Conservation (phyloP, 2,797 vertebrate species). For the Champsocephalus gunnari region DNA sequence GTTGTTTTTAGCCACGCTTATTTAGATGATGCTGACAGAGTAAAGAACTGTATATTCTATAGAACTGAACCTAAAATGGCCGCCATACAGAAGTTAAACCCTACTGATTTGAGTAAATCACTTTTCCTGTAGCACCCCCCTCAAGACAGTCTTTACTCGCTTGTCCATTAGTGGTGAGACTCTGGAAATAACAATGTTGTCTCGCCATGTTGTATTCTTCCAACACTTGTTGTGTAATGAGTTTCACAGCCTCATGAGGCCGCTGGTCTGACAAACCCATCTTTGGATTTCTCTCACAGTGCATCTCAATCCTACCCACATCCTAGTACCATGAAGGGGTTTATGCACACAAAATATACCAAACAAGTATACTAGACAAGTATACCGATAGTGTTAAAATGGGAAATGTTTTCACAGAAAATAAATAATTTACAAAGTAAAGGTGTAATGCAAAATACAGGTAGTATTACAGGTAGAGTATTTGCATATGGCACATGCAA, state of each 20-base stretch:
- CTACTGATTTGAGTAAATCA: not conserved
- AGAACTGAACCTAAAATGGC: slow-evolving; percentile 9
- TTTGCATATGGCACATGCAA: slow-evolving; percentile 43
- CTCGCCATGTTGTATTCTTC: not conserved
- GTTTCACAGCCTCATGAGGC: slow-evolving; percentile 46
- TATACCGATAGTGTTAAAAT: slow-evolving; percentile 46
- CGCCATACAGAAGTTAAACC: not conserved
- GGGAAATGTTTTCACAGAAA: slow-evolving; percentile 76
- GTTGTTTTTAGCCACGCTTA: slow-evolving; percentile 27
- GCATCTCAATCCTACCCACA: slow-evolving; percentile 51
- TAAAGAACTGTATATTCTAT: not conserved
- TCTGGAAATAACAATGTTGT: slow-evolving; percentile 8
- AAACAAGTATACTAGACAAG: slow-evolving; percentile 49
- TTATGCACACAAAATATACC: slow-evolving; percentile 58
- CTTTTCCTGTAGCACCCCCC: slow-evolving; percentile 45
- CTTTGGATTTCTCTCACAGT: slow-evolving; percentile 44
- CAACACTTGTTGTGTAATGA: not conserved
- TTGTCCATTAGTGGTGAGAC: slow-evolving; percentile 36
- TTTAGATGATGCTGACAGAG: slow-evolving; percentile 25
- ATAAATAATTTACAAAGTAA: slow-evolving; percentile 69
- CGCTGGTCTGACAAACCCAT: slow-evolving; percentile 35
- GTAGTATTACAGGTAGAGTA: slow-evolving; percentile 15
- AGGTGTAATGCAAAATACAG: slow-evolving; percentile 35
- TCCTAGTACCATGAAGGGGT: slow-evolving; percentile 68
- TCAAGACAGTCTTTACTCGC: slow-evolving; percentile 19